Evolutionary conservation across 2,797 vertebrate species (phyloP).

Genomic region (Aldrovandia affinis): DNA sequence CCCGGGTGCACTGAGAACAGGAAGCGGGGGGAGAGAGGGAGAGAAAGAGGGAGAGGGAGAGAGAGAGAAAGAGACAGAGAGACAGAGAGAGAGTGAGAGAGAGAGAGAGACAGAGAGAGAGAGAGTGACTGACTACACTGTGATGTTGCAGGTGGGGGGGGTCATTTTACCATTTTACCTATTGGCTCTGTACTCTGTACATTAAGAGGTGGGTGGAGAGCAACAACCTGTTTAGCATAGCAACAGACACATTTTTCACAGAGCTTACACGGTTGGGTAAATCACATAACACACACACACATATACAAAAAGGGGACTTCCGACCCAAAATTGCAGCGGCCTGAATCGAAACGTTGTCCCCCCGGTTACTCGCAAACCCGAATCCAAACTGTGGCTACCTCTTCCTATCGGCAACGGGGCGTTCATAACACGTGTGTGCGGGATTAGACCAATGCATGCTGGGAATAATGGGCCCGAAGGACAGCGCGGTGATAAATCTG

Average conservation of each 20-base stretch:
- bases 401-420: conserved; percentile 6
- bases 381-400: background rate
- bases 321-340: background rate
- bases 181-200: background rate
- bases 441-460: conserved; percentile 62
- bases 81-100: background rate
- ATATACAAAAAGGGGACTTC: background rate
- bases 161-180: background rate
- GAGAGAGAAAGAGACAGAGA: too few species aligned
- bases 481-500: conserved; percentile 65
- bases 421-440: conserved; percentile 24
- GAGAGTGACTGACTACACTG: background rate
- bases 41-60: too few species aligned
- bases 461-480: conserved; percentile 29
- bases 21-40: too few species aligned
- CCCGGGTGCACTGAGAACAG: conserved; percentile 5
- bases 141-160: background rate
- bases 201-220: background rate
- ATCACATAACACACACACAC: background rate
- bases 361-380: background rate
- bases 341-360: background rate
- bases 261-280: background rate
- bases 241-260: background rate
- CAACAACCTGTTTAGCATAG: background rate
- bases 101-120: background rate